Percentiles rank a stretch among this genome's conserved stretches.
phyloP scores from a whole-genome alignment of 2,113 vertebrate species.

The Alligator sinensis region DNA sequence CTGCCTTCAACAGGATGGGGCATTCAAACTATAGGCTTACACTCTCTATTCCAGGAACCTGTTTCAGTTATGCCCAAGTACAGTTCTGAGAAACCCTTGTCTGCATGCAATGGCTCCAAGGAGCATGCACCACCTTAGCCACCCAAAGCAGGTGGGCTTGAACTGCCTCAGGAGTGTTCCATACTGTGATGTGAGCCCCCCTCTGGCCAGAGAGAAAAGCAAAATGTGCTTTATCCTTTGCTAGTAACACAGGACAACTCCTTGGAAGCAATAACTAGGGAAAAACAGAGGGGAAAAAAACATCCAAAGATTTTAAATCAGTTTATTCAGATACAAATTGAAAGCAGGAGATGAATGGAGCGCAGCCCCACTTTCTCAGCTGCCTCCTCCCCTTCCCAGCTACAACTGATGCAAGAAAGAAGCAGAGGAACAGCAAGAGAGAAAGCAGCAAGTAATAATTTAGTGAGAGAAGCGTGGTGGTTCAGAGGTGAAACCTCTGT shows the following conservation, averaged over 20 bases:
- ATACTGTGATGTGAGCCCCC: accelerated
- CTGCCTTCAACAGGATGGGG: no score
- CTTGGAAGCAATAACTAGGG: accelerated
- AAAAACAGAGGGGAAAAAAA: neutral
- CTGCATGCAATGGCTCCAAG: neutral
- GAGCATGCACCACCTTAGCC: neutral
- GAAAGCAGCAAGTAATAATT: constrained; percentile 71
- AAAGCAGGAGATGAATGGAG: constrained; percentile 66
- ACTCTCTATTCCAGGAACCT: neutral
- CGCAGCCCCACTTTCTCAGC: constrained; percentile 66
- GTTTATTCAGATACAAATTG: constrained; percentile 74
- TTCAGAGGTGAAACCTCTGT: constrained; percentile 65
- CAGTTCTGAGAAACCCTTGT: neutral
- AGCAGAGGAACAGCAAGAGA: constrained; percentile 31
- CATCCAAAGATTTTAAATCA: constrained; percentile 29
- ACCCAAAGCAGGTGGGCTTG: neutral
- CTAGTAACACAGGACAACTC: accelerated
- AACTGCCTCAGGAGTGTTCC: accelerated
- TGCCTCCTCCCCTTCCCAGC: constrained; percentile 38
- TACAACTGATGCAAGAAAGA: neutral
- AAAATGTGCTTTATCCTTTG: neutral
- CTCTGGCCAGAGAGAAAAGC: neutral
- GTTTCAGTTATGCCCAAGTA: neutral
- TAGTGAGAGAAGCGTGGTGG: constrained; percentile 67
- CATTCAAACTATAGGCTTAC: neutral